Evolutionary conservation across 2,888 invertebrate species (phyloP).

Genomic region (Caenorhabditis macrosperma): DNA sequence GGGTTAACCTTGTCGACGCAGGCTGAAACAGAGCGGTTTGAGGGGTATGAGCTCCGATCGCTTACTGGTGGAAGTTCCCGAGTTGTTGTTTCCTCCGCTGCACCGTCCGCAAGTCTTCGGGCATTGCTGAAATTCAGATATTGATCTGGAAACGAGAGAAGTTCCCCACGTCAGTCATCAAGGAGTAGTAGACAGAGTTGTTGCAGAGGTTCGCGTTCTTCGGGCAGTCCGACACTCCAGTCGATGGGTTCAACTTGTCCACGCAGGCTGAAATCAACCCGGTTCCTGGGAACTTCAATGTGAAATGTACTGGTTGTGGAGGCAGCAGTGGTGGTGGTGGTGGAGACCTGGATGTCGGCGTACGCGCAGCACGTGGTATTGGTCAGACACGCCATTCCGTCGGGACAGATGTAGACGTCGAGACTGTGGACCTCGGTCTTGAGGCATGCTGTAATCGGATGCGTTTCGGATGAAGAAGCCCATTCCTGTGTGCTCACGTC

Average conservation of each 20-base stretch:
- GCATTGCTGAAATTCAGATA: conserved; percentile 32
- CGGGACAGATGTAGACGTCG: conserved; percentile 48
- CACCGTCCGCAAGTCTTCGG: conserved; percentile 43
- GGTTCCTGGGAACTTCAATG: too few species aligned
- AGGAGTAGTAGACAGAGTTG: too few species aligned
- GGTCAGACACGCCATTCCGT: conserved; percentile 50
- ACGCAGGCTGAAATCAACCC: too few species aligned
- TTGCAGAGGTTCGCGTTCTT: too few species aligned
- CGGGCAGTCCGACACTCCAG: too few species aligned
- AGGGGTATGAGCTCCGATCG: too few species aligned
- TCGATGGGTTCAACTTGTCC: too few species aligned
- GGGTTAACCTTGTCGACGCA: conserved; percentile 53
- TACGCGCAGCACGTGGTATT: conserved; percentile 51
- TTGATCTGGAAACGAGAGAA: too few species aligned
- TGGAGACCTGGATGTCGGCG: conserved; percentile 36
- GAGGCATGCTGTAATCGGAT: conserved; percentile 22
- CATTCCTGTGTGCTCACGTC: conserved; percentile 25
- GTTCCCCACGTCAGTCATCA: too few species aligned
- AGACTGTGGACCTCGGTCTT: conserved; percentile 32
- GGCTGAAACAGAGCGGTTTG: too few species aligned
- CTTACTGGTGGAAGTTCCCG: conserved; percentile 32
- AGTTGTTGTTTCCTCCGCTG: conserved; percentile 28
- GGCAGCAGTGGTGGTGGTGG: conserved; percentile 42
- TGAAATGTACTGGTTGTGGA: conserved; percentile 5
- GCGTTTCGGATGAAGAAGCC: not conserved